phyloP scores from a whole-genome alignment of 1,140 invertebrate genomes.

The Drosophila eugracilis region DNA sequence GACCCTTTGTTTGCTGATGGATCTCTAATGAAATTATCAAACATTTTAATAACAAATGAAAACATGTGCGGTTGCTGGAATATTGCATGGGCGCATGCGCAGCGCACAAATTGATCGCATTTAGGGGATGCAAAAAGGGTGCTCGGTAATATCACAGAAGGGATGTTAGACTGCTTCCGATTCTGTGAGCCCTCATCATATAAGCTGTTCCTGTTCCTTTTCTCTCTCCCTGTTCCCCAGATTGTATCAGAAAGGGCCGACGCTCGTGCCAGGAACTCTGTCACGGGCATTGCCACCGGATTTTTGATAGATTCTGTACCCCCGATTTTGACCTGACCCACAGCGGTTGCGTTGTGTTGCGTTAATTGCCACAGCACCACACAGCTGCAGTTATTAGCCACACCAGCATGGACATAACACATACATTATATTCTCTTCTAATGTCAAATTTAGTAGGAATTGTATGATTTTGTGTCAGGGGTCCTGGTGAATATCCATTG shows the following conservation, averaged over 20 bases:
- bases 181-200: slow-evolving; percentile 47
- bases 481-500: background rate
- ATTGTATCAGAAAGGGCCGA: slow-evolving; percentile 59
- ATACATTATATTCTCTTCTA: slow-evolving; percentile 2
- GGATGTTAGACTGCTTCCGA: slow-evolving; percentile 44
- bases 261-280: slow-evolving; percentile 66
- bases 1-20: slow-evolving; percentile 66
- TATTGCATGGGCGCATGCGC: slow-evolving; percentile 73
- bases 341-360: slow-evolving; percentile 21
- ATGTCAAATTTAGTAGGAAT: slow-evolving; percentile 6
- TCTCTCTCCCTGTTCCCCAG: slow-evolving; percentile 15
- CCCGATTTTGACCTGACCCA: slow-evolving; percentile 15
- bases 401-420: slow-evolving; percentile 51
- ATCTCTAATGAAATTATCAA: slow-evolving; percentile 84
- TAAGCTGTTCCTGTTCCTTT: slow-evolving; percentile 20
- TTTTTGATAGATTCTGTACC: slow-evolving; percentile 2
- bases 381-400: slow-evolving; percentile 60
- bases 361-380: slow-evolving; percentile 42
- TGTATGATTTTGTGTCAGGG: background rate
- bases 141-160: slow-evolving; percentile 5
- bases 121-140: slow-evolving; percentile 48
- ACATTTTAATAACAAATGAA: slow-evolving; percentile 85
- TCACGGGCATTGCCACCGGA: slow-evolving; percentile 60
- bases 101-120: slow-evolving; percentile 53
- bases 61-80: slow-evolving; percentile 82